Evolutionary conservation across 2,113 vertebrate species (phyloP).

Genomic region (Ovis aries): DNA sequence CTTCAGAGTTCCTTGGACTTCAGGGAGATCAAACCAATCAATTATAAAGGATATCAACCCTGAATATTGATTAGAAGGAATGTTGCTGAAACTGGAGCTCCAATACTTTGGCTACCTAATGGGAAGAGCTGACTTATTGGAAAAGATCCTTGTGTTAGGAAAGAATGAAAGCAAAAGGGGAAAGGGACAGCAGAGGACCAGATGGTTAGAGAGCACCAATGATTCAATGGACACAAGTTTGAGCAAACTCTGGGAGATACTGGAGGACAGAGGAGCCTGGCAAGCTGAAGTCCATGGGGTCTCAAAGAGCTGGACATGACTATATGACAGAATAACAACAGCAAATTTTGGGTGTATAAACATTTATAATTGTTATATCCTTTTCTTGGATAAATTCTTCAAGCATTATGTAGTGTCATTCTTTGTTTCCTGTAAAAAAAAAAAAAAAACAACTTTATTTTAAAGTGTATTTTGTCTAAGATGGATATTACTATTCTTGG

Average conservation of each 20-base stretch:
- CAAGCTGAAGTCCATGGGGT: background rate
- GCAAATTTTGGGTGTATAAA: background rate
- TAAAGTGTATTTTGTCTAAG: background rate
- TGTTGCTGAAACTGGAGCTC: background rate
- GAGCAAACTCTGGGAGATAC: background rate
- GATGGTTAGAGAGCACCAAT: background rate
- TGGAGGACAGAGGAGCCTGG: background rate
- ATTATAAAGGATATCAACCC: background rate
- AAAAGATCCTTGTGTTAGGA: background rate
- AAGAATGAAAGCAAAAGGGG: background rate
- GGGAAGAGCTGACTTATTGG: background rate
- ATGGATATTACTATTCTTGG: background rate
- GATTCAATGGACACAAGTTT: background rate
- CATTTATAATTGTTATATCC: background rate
- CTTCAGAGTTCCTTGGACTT: background rate
- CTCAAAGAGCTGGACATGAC: background rate
- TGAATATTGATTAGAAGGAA: background rate
- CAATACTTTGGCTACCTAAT: background rate
- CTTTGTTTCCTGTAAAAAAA: background rate
- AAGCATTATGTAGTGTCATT: background rate
- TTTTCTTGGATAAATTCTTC: background rate
- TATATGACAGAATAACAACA: background rate
- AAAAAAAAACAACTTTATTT: background rate
- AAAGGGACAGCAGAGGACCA: background rate
- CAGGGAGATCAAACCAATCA: background rate